These are phyloP conservation scores for Thumatha senex DNA, from an alignment of 2,888 invertebrate species.

Conservation along the genomic window DNA sequence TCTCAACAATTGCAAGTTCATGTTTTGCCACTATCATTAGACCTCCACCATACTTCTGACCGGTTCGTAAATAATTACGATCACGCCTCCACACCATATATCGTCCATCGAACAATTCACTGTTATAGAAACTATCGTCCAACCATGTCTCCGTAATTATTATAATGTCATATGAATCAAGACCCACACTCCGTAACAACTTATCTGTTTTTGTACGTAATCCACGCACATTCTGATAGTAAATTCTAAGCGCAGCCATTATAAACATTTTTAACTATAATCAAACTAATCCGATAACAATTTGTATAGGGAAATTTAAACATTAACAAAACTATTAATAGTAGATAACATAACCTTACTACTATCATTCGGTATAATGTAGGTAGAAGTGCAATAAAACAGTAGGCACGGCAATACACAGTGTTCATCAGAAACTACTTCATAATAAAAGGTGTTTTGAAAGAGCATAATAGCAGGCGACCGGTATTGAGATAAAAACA, in stretches of 20 bases:
- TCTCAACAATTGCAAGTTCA: constrained; percentile 1
- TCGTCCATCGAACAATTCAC: constrained; percentile 3
- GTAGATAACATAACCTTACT: background rate
- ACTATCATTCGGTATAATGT: background rate
- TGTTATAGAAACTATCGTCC: background rate
- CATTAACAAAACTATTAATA: background rate
- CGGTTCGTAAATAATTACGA: constrained; percentile 1
- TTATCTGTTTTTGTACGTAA: background rate
- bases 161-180: background rate
- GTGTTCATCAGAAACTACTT: background rate
- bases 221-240: constrained; percentile 1
- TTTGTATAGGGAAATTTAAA: background rate
- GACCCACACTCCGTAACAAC: background rate
- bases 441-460: background rate
- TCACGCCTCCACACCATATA: constrained; percentile 2
- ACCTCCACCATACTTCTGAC: constrained; percentile 4
- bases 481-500: background rate
- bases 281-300: background rate
- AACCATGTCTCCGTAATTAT: constrained; percentile 2
- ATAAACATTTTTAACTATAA: background rate
- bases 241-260: background rate
- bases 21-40: constrained; percentile 2
- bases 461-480: background rate
- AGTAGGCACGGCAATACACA: background rate
- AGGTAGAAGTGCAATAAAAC: background rate